phyloP scores from a whole-genome alignment of 2,113 vertebrate species.

The Cephalopholis sonnerati region DNA sequence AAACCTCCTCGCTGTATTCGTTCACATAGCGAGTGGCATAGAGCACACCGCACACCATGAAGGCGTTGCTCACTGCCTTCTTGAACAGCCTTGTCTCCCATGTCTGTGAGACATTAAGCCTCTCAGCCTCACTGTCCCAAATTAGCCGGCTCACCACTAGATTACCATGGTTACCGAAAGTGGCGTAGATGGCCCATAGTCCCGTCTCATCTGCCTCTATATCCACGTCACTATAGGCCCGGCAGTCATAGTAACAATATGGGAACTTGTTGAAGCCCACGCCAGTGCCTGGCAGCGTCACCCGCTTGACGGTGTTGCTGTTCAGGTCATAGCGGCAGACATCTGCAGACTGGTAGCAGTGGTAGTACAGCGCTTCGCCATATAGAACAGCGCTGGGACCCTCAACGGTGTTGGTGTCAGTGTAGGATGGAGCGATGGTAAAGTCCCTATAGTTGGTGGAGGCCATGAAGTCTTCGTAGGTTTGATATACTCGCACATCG shows the following conservation, averaged over 20 bases:
- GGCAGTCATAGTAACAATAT: conserved; percentile 86
- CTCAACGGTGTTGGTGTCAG: conserved; percentile 72
- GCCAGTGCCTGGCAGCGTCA: conserved; percentile 77
- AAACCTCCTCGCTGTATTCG: conserved; percentile 87
- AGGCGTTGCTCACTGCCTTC: conserved; percentile 88
- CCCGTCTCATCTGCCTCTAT: conserved; percentile 82
- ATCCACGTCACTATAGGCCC: conserved; percentile 83
- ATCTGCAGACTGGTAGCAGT: conserved; percentile 75
- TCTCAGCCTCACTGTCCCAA: conserved; percentile 31
- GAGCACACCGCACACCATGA: conserved; percentile 92
- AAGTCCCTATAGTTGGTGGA: conserved; percentile 57
- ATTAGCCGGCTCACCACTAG: conserved; percentile 74
- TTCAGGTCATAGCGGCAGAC: conserved; percentile 72
- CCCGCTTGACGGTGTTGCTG: conserved; percentile 45
- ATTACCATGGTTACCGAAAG: conserved; percentile 80
- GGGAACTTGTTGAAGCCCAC: conserved; percentile 88
- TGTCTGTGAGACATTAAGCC: conserved; percentile 79
- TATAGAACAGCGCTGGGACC: conserved; percentile 87
- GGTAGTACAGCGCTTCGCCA: conserved; percentile 87
- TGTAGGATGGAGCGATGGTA: conserved; percentile 35
- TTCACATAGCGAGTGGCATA: conserved; percentile 87
- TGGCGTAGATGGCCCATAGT: conserved; percentile 84
- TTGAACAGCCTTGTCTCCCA: conserved; percentile 89
- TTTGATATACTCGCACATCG: conserved; percentile 82
- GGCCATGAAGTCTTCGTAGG: conserved; percentile 86